phyloP scores from a whole-genome alignment of 1,140 invertebrate genomes.

The Cylas formicarius region DNA sequence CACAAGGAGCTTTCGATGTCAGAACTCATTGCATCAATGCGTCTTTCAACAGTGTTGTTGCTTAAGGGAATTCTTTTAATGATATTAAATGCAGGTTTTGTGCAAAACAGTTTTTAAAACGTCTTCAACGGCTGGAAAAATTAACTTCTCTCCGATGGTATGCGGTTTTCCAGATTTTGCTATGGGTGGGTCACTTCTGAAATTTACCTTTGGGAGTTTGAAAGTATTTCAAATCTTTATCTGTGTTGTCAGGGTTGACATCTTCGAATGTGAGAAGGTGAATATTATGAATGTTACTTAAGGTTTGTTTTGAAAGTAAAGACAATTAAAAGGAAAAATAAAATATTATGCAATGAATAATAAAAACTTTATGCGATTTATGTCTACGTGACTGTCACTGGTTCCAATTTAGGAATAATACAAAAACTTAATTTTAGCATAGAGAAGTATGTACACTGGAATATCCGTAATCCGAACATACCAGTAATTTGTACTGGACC shows the following conservation, averaged over 20 bases:
- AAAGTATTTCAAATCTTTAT: constrained; percentile 36
- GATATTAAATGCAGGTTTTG: constrained; percentile 29
- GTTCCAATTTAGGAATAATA: too few relatives aligned
- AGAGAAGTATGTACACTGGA: too few relatives aligned
- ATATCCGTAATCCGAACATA: too few relatives aligned
- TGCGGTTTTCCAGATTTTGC: constrained; percentile 38
- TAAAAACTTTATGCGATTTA: too few relatives aligned
- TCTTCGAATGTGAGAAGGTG: too few relatives aligned
- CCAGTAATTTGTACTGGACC: too few relatives aligned
- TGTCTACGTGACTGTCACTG: too few relatives aligned
- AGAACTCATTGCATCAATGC: constrained; percentile 41
- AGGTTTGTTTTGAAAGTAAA: too few relatives aligned
- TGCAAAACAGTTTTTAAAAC: constrained; percentile 22
- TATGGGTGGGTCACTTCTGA: constrained; percentile 22
- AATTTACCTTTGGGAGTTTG: constrained; percentile 32
- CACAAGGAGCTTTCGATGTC: constrained; percentile 39
- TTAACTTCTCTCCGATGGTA: constrained; percentile 39
- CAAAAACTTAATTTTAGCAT: too few relatives aligned
- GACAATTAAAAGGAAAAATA: too few relatives aligned
- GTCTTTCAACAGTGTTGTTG: constrained; percentile 39
- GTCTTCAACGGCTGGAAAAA: constrained; percentile 35
- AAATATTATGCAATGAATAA: too few relatives aligned
- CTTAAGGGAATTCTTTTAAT: constrained; percentile 41
- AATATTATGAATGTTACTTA: too few relatives aligned
- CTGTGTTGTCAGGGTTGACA: constrained; percentile 37